Evolutionary conservation across 2,888 invertebrate genomes (phyloP), one percentile per base, ranked within the genome.

Genomic region (Pyrocoelia pectoralis): DNA sequence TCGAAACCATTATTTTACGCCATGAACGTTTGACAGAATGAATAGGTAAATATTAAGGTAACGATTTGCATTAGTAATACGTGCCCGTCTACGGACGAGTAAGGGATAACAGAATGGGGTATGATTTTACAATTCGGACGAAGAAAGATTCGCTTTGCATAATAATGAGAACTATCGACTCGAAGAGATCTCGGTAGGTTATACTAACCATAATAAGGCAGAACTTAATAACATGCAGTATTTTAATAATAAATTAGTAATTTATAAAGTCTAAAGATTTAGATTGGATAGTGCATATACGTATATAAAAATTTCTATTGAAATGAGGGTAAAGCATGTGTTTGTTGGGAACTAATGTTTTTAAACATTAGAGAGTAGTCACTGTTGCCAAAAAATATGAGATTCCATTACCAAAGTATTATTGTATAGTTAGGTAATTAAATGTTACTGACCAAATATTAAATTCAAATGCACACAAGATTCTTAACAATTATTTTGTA

Each of bases 11-110:
- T 93, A 29, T 93, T 91, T 79, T 93, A 93, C 77, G 92, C 93
- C 46, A 93, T 93, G 93, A 93, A 93, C 77, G 93, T 93, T 83
- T 93, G 90, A 92, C 87, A 85, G 77, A 85, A 87, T 77, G 85
- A 86, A 83, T 86, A 86, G 85, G 84, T 84, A 75, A 72, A 65
- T 38, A 72, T 75, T 43, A 73, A 56, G 67, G 72, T 76, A 51
- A 72, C 70, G 49, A 70, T 74, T 56, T 70, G 68, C 59, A 63
- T 71, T 40, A 59, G 66, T 43, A 53, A 61, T 40, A 50, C 54
- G 19, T 48, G 33, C 41, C 50, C 56, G 38, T 43, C 64, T 43
- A 18, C 29, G 18, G 53, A 61, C 17, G 49, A 50, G 12, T 28
- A 55, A 41, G 40, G 57, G 55, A 50, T 41, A 33, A 10, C 17